These are phyloP conservation scores for Microplitis mediator DNA, from an alignment of 1,140 invertebrate genomes.

Conservation along the genomic window DNA sequence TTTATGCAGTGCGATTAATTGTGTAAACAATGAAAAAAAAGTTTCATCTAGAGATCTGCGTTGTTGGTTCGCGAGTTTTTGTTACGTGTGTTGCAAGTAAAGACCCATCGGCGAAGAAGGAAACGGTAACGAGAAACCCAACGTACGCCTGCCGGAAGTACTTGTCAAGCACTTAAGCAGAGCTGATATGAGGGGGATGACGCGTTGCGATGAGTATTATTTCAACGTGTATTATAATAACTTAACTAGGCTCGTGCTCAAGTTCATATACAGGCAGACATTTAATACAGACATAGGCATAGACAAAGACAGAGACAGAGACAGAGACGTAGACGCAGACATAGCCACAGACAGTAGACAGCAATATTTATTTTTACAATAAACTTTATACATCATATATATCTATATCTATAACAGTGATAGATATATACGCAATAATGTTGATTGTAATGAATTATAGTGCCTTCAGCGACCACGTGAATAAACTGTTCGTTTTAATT, in stretches of 20 bases:
- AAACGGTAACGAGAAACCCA: slow-evolving; percentile 37
- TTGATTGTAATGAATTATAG: too few relatives aligned
- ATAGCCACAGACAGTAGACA: too few relatives aligned
- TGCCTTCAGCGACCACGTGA: too few relatives aligned
- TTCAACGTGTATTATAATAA: slow-evolving; percentile 17
- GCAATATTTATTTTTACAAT: too few relatives aligned
- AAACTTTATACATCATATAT: too few relatives aligned
- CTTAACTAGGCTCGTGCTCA: slow-evolving; percentile 4
- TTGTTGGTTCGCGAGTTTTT: background rate
- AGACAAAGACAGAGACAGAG: too few relatives aligned
- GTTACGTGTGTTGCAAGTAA: slow-evolving; percentile 1
- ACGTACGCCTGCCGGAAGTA: slow-evolving; percentile 38
- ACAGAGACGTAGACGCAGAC: too few relatives aligned
- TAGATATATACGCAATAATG: too few relatives aligned
- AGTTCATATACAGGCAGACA: background rate
- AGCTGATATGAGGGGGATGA: slow-evolving; percentile 17
- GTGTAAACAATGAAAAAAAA: background rate
- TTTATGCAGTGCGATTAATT: background rate
- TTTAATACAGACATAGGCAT: background rate
- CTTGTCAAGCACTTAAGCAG: slow-evolving; percentile 38
- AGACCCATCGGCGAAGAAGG: slow-evolving; percentile 16
- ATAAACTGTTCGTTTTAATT: too few relatives aligned
- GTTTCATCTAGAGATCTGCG: background rate
- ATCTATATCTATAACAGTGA: too few relatives aligned
- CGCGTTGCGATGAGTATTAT: slow-evolving; percentile 29